Evolutionary conservation across 2,797 vertebrate species (phyloP), one percentile per base, ranked within the genome.

Genomic region (Agapornis canus): DNA sequence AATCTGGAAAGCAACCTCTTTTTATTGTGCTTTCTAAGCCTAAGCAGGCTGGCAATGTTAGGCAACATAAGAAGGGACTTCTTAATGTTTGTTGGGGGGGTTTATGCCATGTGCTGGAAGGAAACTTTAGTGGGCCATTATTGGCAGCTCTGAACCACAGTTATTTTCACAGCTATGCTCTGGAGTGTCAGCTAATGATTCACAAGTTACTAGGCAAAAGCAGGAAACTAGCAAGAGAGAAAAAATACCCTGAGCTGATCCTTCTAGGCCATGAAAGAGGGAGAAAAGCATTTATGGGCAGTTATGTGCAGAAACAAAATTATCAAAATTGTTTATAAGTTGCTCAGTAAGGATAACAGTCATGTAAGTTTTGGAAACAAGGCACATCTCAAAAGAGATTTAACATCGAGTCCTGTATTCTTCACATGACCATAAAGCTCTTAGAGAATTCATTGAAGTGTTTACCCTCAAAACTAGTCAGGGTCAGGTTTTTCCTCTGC

Each of bases 81-180:
- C 66, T 84, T 81, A 82, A 76, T 89, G 64, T 94, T 94, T 85
- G 64, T 79, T 47, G 9, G 65, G 78, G 65, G 76, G 65, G 89
- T 96, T 95, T 94, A 95, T 95, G 79, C 91, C 94, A 89, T 94
- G 93, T 92, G 83, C 92, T 95, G 91, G 92, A 72, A 96, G 95
- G 90, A 64, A 94, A 90, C 89, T 97, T 96, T 91, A 97, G 90
- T 93, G 68, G 86, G 89, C 85, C 90, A 91, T 94, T 92, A 86
- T 94, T 95, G 89, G 92, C 95, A 92, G 86, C 95, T 94, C 96
- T 96, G 89, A 96, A 93, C 87, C 92, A 96, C 95, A 96, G 79
- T 97, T 97, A 90, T 96, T 96, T 97, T 97, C 95, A 96, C 94
- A 96, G 97, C 91, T 97, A 89, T 88, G 89, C 87, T 97, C 86